Evolutionary conservation across 23 tunicate genomes (phyloP).

Genomic region (Pegea sp.): DNA sequence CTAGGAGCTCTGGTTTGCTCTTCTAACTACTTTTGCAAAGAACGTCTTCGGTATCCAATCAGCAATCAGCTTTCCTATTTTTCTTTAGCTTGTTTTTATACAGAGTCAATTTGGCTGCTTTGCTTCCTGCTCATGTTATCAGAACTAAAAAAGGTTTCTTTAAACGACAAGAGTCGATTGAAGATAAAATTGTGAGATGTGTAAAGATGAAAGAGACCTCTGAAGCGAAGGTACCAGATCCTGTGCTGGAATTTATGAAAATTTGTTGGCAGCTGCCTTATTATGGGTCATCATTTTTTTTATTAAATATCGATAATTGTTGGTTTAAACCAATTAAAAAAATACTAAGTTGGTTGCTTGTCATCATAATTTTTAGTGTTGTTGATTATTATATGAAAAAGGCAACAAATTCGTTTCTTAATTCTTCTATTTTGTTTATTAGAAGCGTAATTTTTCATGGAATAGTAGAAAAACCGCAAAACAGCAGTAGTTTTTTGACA

Average conservation of each 20-base stretch:
- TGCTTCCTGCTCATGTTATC: slow-evolving; percentile 43
- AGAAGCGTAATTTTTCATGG: slow-evolving; percentile 74
- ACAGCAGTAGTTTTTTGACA: slow-evolving; percentile 7
- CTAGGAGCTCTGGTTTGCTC: slow-evolving; percentile 59
- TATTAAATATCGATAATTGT: too few species aligned
- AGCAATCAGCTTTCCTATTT: too few species aligned
- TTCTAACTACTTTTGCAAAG: too few species aligned
- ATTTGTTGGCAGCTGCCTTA: slow-evolving; percentile 89
- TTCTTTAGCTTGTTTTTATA: background rate
- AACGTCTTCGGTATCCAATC: too few species aligned
- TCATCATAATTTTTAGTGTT: background rate
- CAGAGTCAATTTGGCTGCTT: slow-evolving; percentile 40
- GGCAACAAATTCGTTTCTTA: background rate
- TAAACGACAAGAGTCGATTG: slow-evolving; percentile 50
- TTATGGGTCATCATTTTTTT: slow-evolving; percentile 50
- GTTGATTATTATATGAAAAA: background rate
- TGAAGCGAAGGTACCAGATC: slow-evolving; percentile 9
- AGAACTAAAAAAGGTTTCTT: slow-evolving; percentile 10
- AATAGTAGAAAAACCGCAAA: slow-evolving; percentile 29
- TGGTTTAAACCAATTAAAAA: too few species aligned
- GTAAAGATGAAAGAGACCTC: slow-evolving; percentile 7
- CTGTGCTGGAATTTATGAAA: slow-evolving; percentile 57
- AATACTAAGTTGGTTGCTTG: background rate
- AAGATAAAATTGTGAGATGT: slow-evolving; percentile 28
- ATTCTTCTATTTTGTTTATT: too few species aligned